Conservation (phyloP, 2,888 invertebrate genomes). For the Sepiola atlantica region DNA sequence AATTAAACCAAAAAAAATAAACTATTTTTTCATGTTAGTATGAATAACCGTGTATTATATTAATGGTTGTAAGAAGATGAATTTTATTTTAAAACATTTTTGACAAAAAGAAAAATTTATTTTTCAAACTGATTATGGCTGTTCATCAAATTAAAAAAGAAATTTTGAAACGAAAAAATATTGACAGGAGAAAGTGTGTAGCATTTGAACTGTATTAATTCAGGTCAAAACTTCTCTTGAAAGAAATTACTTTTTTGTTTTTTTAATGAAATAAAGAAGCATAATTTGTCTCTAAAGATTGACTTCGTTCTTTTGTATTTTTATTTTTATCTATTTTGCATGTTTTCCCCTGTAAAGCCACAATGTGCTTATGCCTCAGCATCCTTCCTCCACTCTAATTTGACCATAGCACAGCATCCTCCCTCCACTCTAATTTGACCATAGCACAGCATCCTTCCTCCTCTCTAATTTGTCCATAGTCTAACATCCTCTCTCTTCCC, state of each 20-base stretch:
- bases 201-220: not conserved
- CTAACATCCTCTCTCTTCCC: too few relatives aligned
- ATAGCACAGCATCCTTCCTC: too few relatives aligned
- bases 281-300: not conserved
- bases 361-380: too few relatives aligned
- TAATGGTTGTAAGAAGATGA: not conserved
- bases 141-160: not conserved
- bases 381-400: too few relatives aligned
- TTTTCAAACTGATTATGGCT: not conserved
- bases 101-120: not conserved
- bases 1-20: not conserved
- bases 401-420: too few relatives aligned
- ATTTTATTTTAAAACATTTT: not conserved
- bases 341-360: not conserved
- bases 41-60: not conserved
- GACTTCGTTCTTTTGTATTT: not conserved
- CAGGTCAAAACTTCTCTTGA: constrained; percentile 5
- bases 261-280: not conserved
- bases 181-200: not conserved
- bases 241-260: not conserved
- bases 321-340: not conserved
- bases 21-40: constrained; percentile 9
- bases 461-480: too few relatives aligned
- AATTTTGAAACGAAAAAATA: not conserved
- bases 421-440: too few relatives aligned